phyloP scores from a whole-genome alignment of 1,140 invertebrate species.

The Temnothorax longispinosus region DNA sequence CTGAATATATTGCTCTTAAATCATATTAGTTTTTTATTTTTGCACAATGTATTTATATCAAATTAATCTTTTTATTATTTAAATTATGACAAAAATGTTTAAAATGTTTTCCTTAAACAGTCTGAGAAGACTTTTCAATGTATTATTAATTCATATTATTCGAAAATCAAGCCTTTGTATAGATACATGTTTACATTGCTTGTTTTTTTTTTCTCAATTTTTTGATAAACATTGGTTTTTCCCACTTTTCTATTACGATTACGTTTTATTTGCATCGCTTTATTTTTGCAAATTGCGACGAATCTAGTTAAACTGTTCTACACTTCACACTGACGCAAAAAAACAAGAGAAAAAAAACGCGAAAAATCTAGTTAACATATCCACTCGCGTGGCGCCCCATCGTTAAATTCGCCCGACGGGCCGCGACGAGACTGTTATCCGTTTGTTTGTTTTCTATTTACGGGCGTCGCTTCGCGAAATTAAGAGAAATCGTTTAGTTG shows the following conservation, averaged over 20 bases:
- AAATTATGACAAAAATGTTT: background rate
- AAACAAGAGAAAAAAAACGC: slow-evolving; percentile 29
- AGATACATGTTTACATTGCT: background rate
- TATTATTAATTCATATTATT: background rate
- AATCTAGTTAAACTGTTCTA: slow-evolving; percentile 43
- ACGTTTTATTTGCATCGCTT: background rate
- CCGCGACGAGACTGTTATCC: slow-evolving; percentile 51
- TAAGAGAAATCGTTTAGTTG: slow-evolving; percentile 58
- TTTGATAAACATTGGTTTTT: slow-evolving; percentile 17
- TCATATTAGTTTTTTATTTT: background rate
- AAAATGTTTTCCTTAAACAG: background rate
- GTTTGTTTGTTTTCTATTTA: slow-evolving; percentile 61
- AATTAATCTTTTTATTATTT: slow-evolving; percentile 12
- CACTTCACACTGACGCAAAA: slow-evolving; percentile 4
- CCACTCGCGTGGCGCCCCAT: slow-evolving; percentile 46
- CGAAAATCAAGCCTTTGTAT: background rate
- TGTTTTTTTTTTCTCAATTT: background rate
- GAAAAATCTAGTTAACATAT: slow-evolving; percentile 57
- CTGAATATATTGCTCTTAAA: background rate
- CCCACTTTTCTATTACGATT: slow-evolving; percentile 21
- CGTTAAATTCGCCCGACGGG: slow-evolving; percentile 54
- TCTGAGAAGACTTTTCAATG: background rate
- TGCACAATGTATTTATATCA: background rate
- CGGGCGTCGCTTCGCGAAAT: slow-evolving; percentile 50
- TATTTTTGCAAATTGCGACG: slow-evolving; percentile 37